A percentile compares a stretch with the other conserved stretches of the same genome.
Evolutionary conservation across 2,888 invertebrate species (phyloP).

Genomic region (Sarcophaga subvicina): DNA sequence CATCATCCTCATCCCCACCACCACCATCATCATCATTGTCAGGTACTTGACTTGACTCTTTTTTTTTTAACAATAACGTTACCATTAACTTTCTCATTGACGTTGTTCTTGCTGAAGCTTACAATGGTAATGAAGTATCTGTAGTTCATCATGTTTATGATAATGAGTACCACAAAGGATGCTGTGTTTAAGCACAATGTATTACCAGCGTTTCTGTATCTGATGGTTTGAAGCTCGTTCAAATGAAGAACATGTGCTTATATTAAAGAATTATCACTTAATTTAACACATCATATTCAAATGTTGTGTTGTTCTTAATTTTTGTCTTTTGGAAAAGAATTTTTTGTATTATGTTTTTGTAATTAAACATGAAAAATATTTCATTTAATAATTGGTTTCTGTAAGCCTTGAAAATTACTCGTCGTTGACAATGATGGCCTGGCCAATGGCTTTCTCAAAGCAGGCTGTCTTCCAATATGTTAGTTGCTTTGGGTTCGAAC

Average conservation of each 20-base stretch:
- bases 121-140: constrained; percentile 7
- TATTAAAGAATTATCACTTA: constrained; percentile 63
- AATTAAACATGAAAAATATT: too few species aligned
- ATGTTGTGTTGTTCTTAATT: background rate
- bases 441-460: too few species aligned
- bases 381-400: too few species aligned
- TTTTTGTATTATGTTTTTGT: background rate
- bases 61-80: constrained; percentile 7
- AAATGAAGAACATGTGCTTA: constrained; percentile 27
- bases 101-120: background rate
- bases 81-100: background rate
- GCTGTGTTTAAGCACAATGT: constrained; percentile 28
- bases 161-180: background rate
- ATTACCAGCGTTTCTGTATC: constrained; percentile 12
- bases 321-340: background rate
- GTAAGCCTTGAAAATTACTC: too few species aligned
- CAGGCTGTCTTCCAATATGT: too few species aligned
- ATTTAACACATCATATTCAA: constrained; percentile 58
- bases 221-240: constrained; percentile 20
- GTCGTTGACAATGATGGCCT: too few species aligned
- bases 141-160: constrained; percentile 27
- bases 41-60: constrained; percentile 38
- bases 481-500: too few species aligned
- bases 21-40: background rate
- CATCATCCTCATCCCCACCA: too few species aligned